These are phyloP conservation scores for Serilophus lunatus DNA, from an alignment of 2,113 vertebrate genomes.

Conservation along the genomic window DNA sequence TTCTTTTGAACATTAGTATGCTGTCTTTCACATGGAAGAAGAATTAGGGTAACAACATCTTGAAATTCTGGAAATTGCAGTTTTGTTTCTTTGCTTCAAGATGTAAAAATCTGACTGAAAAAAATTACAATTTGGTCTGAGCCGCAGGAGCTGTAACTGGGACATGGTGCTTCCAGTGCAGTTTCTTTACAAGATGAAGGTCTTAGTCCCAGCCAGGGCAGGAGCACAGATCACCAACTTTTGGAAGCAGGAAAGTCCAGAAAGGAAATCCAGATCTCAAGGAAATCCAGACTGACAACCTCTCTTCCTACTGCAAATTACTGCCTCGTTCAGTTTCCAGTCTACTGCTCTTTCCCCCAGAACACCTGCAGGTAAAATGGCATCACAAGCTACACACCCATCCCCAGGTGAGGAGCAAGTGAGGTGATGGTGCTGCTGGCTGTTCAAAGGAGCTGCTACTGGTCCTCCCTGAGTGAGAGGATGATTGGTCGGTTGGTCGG, in stretches of 20 bases:
- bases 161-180: neutral
- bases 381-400: neutral
- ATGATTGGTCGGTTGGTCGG: neutral
- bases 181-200: neutral
- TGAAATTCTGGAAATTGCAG: neutral
- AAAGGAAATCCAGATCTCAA: neutral
- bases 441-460: neutral
- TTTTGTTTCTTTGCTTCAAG: neutral
- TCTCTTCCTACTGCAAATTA: neutral
- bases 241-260: neutral
- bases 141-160: neutral
- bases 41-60: neutral
- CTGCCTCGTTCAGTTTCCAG: neutral
- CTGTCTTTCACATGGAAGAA: neutral
- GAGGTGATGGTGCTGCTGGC: neutral
- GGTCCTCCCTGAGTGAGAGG: neutral
- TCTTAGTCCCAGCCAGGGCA: neutral
- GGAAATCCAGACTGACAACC: neutral
- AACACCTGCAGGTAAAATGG: neutral
- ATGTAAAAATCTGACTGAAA: neutral
- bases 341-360: neutral
- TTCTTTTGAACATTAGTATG: neutral
- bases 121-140: neutral
- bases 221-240: neutral
- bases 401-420: neutral